Conservation (phyloP, 2,888 invertebrate genomes). For the Autographa gamma region DNA sequence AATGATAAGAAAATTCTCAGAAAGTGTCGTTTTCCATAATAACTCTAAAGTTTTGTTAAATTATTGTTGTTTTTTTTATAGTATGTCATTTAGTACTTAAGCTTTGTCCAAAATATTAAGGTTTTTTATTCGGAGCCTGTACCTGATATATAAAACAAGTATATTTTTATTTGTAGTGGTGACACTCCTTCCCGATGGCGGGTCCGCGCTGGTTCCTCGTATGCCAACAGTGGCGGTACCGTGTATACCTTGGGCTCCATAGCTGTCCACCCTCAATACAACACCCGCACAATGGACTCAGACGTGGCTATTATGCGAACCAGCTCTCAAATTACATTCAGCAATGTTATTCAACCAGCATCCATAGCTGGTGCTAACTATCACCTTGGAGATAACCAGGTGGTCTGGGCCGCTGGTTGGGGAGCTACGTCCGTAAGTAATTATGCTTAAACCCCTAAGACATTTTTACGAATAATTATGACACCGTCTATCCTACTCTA, state of each 20-base stretch:
- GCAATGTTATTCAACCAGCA: conserved; percentile 55
- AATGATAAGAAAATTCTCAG: too few relatives aligned
- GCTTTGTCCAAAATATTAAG: too few relatives aligned
- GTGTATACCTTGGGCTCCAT: conserved; percentile 51
- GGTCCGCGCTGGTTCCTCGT: conserved; percentile 69
- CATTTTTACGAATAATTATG: too few relatives aligned
- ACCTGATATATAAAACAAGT: not conserved
- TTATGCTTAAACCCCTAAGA: not conserved
- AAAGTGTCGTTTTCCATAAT: too few relatives aligned
- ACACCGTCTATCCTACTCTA: too few relatives aligned
- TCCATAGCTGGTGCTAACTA: conserved; percentile 66
- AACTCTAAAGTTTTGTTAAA: not conserved
- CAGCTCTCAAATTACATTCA: conserved; percentile 50
- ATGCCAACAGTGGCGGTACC: conserved; percentile 69
- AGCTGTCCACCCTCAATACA: conserved; percentile 70
- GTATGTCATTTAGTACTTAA: too few relatives aligned
- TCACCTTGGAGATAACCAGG: conserved; percentile 63
- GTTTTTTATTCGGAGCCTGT: not conserved
- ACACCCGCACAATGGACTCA: conserved; percentile 57
- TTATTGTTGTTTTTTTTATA: too few relatives aligned
- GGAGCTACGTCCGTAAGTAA: conserved; percentile 69
- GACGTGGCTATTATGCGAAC: conserved; percentile 74
- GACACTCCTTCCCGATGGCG: conserved; percentile 63
- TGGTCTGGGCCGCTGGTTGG: conserved; percentile 79
- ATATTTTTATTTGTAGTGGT: conserved; percentile 55